Evolutionary conservation across 2,888 invertebrate species (phyloP).

Genomic region (Drosophila tripunctata): DNA sequence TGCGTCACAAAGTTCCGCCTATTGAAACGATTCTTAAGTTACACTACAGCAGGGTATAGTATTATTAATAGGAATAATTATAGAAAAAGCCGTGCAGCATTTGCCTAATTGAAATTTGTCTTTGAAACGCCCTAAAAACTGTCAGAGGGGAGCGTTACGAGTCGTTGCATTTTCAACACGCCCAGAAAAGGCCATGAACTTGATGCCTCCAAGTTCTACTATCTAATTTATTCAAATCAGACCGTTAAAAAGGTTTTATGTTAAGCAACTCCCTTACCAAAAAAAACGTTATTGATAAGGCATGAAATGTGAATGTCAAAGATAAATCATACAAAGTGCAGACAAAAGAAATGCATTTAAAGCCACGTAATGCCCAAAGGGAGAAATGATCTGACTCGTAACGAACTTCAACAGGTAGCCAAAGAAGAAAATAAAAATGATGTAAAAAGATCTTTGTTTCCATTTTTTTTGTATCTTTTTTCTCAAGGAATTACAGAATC

Average conservation of each 20-base stretch:
- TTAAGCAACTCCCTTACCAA: not conserved
- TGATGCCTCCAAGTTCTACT: constrained; percentile 20
- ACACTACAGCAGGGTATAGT: constrained; percentile 13
- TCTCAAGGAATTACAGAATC: constrained; percentile 63
- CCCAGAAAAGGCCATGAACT: constrained; percentile 58
- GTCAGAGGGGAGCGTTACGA: constrained; percentile 19
- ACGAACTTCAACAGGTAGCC: constrained; percentile 14
- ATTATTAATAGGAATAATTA: constrained; percentile 6
- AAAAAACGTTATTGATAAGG: constrained; percentile 47
- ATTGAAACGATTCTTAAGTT: constrained; percentile 37
- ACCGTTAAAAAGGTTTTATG: constrained; percentile 33
- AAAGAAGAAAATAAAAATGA: constrained; percentile 3
- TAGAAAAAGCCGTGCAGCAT: constrained; percentile 21
- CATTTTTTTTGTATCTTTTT: constrained; percentile 8
- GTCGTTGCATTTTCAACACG: constrained; percentile 46
- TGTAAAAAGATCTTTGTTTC: constrained; percentile 10
- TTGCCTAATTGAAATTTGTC: constrained; percentile 43
- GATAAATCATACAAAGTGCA: constrained; percentile 62
- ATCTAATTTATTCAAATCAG: constrained; percentile 61
- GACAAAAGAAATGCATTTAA: constrained; percentile 38
- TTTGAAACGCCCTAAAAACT: constrained; percentile 24
- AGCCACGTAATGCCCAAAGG: constrained; percentile 27
- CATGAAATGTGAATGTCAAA: constrained; percentile 67
- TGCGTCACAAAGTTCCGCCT: constrained; percentile 58
- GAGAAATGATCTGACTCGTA: not conserved